These are phyloP conservation scores for Orchestes rusci DNA, from an alignment of 2,888 invertebrate species.

Conservation along the genomic window DNA sequence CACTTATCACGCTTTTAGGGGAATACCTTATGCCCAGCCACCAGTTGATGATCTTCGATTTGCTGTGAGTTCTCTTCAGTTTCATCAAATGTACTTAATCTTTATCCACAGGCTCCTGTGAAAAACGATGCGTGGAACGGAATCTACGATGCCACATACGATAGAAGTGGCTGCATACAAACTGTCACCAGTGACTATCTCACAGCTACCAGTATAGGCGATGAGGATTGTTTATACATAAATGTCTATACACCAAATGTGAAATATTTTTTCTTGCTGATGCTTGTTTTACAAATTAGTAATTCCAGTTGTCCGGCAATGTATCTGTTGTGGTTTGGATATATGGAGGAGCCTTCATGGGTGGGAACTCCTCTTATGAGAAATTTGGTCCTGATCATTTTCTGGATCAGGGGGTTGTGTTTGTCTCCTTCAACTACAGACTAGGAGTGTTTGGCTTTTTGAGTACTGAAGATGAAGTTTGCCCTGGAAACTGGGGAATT, in stretches of 20 bases:
- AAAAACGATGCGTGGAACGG: slow-evolving; percentile 6
- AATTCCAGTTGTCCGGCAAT: not conserved
- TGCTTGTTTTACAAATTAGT: not conserved
- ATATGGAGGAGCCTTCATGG: slow-evolving; percentile 29
- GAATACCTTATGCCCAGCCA: too few relatives aligned
- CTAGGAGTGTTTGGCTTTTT: slow-evolving; percentile 9
- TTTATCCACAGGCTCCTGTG: slow-evolving; percentile 6
- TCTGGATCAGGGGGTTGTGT: slow-evolving; percentile 26
- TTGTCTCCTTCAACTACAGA: slow-evolving; percentile 30
- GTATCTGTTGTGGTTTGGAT: slow-evolving; percentile 27
- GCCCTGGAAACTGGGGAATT: slow-evolving; percentile 8
- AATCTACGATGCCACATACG: slow-evolving; percentile 1
- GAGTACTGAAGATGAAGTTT: slow-evolving; percentile 8
- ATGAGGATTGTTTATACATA: slow-evolving; percentile 9
- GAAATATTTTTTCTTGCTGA: not conserved
- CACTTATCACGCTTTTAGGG: too few relatives aligned
- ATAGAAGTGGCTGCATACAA: slow-evolving; percentile 7
- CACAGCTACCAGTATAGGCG: not conserved
- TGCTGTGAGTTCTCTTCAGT: too few relatives aligned
- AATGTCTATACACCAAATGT: slow-evolving; percentile 9
- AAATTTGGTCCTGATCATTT: slow-evolving; percentile 27
- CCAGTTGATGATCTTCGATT: too few relatives aligned
- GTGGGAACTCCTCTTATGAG: slow-evolving; percentile 24
- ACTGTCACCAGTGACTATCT: not conserved
- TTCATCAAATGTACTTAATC: too few relatives aligned